Evolutionary conservation across 2,113 vertebrate species (phyloP), one percentile per base, ranked within the genome.

Genomic region (Abramis brama): DNA sequence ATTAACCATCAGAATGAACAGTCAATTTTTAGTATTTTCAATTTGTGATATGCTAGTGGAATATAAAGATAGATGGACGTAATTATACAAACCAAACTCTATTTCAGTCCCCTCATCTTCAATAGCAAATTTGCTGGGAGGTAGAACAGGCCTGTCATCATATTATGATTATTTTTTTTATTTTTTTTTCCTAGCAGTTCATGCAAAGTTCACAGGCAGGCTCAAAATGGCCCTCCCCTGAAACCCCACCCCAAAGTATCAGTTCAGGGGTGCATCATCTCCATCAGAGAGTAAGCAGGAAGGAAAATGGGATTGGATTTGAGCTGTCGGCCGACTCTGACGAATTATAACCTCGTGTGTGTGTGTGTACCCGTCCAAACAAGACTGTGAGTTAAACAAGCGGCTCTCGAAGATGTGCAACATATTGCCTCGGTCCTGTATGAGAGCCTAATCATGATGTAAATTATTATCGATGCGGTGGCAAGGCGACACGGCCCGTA

Each of bases 11-110:
- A 96, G 95, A 97, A 99, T 97, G 96, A 95, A 97, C 97, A 98
- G 98, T 98, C 97, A 97, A 97, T 97, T 98, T 99, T 99, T 98
- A 98, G 96, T 97, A 98, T 97, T 99, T 99, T 99, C 98, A 99
- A 98, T 99, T 99, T 99, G 97, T 97, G 97, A 97, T 99, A 97
- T 98, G 97, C 97, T 96, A 95, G 96, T 95, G 96, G 97, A 98
- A 98, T 97, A 99, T 99, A 99, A 99, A 99, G 97, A 99, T 99
- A 99, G 98, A 99, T 99, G 97, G 97, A 98, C 96, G 96, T 99
- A 99, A 99, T 99, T 99, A 99, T 96, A 97, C 96, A 98, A 99
- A 98, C 97, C 97, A 99, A 99, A 99, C 98, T 99, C 97, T 96
- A 99, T 99, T 99, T 99, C 97, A 97, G 96, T 97, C 97, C 96